Evolutionary conservation across 2,888 invertebrate genomes (phyloP).

Genomic region (Noctuana brunneofusca): DNA sequence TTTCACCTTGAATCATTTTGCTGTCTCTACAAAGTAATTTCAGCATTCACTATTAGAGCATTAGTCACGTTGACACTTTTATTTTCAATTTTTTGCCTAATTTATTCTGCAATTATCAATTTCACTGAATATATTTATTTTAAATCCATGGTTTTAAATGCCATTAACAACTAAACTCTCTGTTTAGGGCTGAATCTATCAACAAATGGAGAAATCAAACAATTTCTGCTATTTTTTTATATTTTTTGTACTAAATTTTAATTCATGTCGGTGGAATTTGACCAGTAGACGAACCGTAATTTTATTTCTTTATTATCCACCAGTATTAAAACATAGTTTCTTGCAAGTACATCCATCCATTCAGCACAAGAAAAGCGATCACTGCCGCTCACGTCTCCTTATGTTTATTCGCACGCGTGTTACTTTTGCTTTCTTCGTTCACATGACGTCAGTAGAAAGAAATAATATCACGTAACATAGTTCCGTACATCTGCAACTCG

Average conservation of each 20-base stretch:
- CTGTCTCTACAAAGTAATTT: constrained; percentile 37
- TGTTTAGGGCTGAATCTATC: too few relatives aligned
- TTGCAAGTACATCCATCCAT: background rate
- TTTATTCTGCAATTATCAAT: too few relatives aligned
- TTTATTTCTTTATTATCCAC: too few relatives aligned
- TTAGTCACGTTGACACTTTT: constrained; percentile 10
- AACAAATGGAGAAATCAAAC: too few relatives aligned
- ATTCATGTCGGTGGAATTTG: too few relatives aligned
- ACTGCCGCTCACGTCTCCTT: constrained; percentile 23
- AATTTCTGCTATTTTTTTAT: too few relatives aligned
- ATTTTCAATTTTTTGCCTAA: background rate
- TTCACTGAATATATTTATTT: too few relatives aligned
- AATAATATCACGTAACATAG: constrained; percentile 30
- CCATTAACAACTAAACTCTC: too few relatives aligned
- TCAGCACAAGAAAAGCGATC: constrained; percentile 10
- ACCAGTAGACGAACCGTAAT: too few relatives aligned
- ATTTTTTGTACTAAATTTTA: too few relatives aligned
- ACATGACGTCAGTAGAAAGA: constrained; percentile 23
- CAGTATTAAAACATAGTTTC: background rate
- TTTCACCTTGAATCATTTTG: constrained; percentile 44
- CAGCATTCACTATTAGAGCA: constrained; percentile 10
- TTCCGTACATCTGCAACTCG: constrained; percentile 23
- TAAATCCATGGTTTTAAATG: too few relatives aligned
- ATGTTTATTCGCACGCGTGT: constrained; percentile 26
- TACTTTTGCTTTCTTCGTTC: constrained; percentile 27